Evolutionary conservation across 1,140 invertebrate genomes (phyloP).

Genomic region (Medauroidea extradentata): DNA sequence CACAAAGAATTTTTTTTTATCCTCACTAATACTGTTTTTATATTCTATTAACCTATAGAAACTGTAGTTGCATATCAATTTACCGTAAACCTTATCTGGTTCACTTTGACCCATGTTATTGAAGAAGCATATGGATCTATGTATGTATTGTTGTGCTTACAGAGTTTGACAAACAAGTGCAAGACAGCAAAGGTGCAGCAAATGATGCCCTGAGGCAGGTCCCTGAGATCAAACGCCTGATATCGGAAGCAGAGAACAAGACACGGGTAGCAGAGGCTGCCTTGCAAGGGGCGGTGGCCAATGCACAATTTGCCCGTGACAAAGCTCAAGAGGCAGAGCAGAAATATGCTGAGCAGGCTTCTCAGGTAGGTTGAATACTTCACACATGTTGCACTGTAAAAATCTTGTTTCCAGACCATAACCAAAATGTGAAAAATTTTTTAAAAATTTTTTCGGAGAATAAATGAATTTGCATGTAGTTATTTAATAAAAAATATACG

Average conservation of each 20-base stretch:
- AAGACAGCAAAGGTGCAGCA: constrained; percentile 68
- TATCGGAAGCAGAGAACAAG: constrained; percentile 58
- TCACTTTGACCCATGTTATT: too few species aligned
- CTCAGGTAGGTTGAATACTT: constrained; percentile 60
- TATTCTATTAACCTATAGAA: too few species aligned
- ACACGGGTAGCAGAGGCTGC: constrained; percentile 51
- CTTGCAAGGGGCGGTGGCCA: constrained; percentile 65
- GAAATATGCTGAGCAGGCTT: constrained; percentile 65
- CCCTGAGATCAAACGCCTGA: constrained; percentile 54
- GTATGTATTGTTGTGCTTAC: constrained; percentile 21
- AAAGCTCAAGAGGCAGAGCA: constrained; percentile 74
- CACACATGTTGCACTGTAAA: too few species aligned
- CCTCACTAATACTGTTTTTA: too few species aligned
- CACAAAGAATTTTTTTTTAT: too few species aligned
- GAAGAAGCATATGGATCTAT: too few species aligned
- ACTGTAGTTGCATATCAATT: too few species aligned
- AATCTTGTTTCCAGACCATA: too few species aligned
- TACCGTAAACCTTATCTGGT: too few species aligned
- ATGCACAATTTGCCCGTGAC: constrained; percentile 69
- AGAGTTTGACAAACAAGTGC: constrained; percentile 88
- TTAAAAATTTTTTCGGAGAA: too few species aligned
- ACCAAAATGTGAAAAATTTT: too few species aligned
- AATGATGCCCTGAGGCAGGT: constrained; percentile 61
- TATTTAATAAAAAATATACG: not conserved
- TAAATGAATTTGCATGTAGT: not conserved